Conservation (phyloP, 2,888 invertebrate genomes). For the Adelognathus sp. region DNA sequence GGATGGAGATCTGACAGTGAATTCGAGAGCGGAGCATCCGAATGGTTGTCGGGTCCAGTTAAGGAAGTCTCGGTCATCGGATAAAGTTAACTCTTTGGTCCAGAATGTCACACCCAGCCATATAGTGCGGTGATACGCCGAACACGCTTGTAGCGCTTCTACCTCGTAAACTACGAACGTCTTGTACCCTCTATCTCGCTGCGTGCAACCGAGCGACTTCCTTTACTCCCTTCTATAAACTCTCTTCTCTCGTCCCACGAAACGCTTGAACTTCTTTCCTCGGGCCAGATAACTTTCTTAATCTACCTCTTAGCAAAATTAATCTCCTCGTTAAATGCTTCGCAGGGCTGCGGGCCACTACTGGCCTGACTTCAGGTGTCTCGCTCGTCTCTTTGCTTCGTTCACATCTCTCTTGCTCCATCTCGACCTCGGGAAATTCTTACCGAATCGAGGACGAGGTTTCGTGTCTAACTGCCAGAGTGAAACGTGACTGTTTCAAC, state of each 20-base stretch:
- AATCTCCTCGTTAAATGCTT: slow-evolving; percentile 73
- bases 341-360: slow-evolving; percentile 37
- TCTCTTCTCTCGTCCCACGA: background rate
- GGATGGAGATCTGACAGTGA: background rate
- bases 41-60: background rate
- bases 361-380: background rate
- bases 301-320: slow-evolving; percentile 69
- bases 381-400: background rate
- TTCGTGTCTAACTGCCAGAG: background rate
- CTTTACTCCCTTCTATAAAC: background rate
- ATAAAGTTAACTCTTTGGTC: slow-evolving; percentile 24
- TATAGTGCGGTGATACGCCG: background rate
- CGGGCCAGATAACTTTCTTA: slow-evolving; percentile 68
- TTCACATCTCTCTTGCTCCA: background rate
- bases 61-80: background rate
- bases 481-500: background rate
- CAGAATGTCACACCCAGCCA: slow-evolving; percentile 4
- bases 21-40: slow-evolving; percentile 1
- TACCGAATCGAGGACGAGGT: background rate
- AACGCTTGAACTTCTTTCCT: slow-evolving; percentile 61
- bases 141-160: slow-evolving; percentile 43
- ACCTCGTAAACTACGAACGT: slow-evolving; percentile 65
- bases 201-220: background rate
- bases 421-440: background rate
- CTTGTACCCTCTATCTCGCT: background rate